Conservation (phyloP, 1,140 invertebrate species). For the Heliconius nattereri region DNA sequence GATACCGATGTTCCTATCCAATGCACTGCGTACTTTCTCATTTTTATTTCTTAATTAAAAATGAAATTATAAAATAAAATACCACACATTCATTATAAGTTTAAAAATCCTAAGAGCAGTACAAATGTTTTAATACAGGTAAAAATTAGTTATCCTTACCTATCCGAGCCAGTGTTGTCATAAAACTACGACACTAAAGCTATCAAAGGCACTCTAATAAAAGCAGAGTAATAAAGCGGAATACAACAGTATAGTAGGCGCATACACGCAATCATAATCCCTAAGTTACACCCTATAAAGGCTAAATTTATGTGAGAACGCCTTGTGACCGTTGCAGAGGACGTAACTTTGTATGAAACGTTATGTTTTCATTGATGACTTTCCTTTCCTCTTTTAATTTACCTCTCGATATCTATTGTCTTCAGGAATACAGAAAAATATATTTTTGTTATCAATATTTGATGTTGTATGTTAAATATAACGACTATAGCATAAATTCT, state of each 20-base stretch:
- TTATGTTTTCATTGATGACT: slow-evolving; percentile 55
- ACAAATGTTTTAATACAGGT: slow-evolving; percentile 13
- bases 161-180: slow-evolving; percentile 44
- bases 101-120: slow-evolving; percentile 2
- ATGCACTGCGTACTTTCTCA: neutral
- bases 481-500: neutral
- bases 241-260: slow-evolving; percentile 49
- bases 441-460: neutral
- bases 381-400: slow-evolving; percentile 49
- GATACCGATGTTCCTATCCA: neutral
- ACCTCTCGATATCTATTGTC: slow-evolving; percentile 25
- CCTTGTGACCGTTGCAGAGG: slow-evolving; percentile 28
- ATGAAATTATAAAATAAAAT: neutral
- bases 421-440: slow-evolving; percentile 2
- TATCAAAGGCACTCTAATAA: slow-evolving; percentile 71
- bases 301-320: slow-evolving; percentile 28
- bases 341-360: slow-evolving; percentile 55
- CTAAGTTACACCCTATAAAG: slow-evolving; percentile 20
- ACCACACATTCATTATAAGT: neutral
- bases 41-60: slow-evolving; percentile 5
- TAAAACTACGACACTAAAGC: slow-evolving; percentile 67
- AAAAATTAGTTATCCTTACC: slow-evolving; percentile 44
- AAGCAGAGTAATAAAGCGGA: slow-evolving; percentile 62
- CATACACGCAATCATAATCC: slow-evolving; percentile 32
- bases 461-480: neutral